phyloP scores from a whole-genome alignment of 2,797 vertebrate species.

The Leptatherina wallacei region DNA sequence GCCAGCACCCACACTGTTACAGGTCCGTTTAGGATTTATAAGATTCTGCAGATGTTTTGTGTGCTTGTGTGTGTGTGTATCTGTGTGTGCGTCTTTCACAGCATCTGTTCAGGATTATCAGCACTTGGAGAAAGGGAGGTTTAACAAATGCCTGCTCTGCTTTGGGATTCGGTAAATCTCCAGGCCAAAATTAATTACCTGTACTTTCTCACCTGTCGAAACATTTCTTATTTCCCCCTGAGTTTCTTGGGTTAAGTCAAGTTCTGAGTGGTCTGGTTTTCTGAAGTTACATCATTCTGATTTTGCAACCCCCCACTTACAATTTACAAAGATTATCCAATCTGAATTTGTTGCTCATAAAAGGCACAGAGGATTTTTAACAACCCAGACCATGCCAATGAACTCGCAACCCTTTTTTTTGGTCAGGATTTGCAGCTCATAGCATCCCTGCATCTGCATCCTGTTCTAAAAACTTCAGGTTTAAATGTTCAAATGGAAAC shows the following conservation, averaged over 20 bases:
- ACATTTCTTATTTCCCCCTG: not conserved
- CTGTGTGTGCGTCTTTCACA: not conserved
- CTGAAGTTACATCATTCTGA: not conserved
- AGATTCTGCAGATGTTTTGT: not conserved
- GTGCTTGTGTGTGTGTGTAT: not conserved
- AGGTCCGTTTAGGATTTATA: not conserved
- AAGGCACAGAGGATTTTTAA: not conserved
- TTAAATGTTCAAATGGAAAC: not conserved
- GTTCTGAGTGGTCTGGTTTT: not conserved
- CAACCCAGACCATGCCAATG: not conserved
- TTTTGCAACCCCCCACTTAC: not conserved
- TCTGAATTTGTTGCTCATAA: not conserved
- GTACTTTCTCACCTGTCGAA: not conserved
- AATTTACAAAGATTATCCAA: not conserved
- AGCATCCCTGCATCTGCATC: not conserved
- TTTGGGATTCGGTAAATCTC: not conserved
- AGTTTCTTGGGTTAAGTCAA: not conserved
- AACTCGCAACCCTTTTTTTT: not conserved
- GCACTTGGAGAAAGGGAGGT: not conserved
- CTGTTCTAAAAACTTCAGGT: not conserved
- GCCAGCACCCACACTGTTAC: not conserved
- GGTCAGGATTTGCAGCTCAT: not conserved
- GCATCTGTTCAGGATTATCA: constrained; percentile 7
- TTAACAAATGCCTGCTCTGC: not conserved
- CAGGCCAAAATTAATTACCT: not conserved